phyloP scores from a whole-genome alignment of 1,140 invertebrate genomes.

The Laupala kohalensis region DNA sequence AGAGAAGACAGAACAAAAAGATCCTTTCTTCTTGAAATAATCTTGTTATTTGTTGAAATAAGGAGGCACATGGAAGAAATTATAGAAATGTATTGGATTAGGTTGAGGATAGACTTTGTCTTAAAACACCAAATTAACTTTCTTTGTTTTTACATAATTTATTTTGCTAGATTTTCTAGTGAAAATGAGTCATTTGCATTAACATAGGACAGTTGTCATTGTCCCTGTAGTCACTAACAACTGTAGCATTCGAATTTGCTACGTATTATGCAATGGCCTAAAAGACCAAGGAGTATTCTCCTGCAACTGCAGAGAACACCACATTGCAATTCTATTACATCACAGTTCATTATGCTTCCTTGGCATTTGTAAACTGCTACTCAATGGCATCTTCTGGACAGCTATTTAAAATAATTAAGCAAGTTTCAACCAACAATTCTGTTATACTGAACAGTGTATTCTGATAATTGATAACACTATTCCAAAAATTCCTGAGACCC shows the following conservation, averaged over 20 bases:
- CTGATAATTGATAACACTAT: background rate
- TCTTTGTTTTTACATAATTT: background rate
- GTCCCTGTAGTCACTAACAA: background rate
- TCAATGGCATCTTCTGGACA: background rate
- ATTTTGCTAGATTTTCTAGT: background rate
- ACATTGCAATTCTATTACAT: background rate
- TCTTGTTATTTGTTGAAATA: no score
- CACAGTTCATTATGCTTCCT: background rate
- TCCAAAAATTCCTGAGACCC: background rate
- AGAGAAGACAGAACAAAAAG: no score
- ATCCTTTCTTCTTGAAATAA: no score
- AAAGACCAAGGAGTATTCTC: background rate
- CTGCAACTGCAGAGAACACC: background rate
- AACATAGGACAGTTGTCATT: background rate
- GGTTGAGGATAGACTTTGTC: background rate
- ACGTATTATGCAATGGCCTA: background rate
- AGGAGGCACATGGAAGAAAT: no score
- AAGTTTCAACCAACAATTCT: background rate
- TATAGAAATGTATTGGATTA: background rate
- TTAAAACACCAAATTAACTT: background rate
- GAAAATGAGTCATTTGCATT: background rate
- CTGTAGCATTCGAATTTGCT: background rate
- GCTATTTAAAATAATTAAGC: background rate
- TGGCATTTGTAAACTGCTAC: background rate
- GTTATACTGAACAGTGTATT: background rate